Base-by-base conservation (phyloP, 2,888 invertebrate species). In the Plebejus melissa region DNA sequence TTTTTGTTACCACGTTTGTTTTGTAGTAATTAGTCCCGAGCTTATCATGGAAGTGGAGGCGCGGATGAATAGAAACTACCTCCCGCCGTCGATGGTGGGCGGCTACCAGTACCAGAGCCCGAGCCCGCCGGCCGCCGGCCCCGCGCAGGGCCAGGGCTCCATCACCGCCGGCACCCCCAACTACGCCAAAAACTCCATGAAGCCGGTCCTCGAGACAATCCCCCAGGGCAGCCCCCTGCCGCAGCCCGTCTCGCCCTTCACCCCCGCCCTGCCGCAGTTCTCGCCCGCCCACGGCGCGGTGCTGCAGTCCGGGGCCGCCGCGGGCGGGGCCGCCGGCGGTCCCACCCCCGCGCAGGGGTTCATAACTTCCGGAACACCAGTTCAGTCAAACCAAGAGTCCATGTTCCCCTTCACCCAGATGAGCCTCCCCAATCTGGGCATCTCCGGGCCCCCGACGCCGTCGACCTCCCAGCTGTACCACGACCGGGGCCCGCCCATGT, bases 11-110 rank as follows among this genome's bases (percentile, higher is more conserved):
- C 81, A 79, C 65, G 5, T 65, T 32, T 65, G 5, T 65, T 82
- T 83, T 87, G 89, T 95, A 98, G 98, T 97, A 85, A 97, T 98
- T 94, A 97, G 97, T 88, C 97, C 97, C 80, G 97, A 98, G 89
- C 94, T 98, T 90, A 96, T 97, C 82, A 96, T 97, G 95, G 98
- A 98, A 87, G 97, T 98, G 81, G 98, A 98, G 92, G 96, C 96
- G 82, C 95, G 98, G 86, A 98, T 98, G 97, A 96, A 96, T 87
- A 94, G 96, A 81, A 96, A 96, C 84, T 96, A 96, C 88, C 94
- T 97, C 83, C 97, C 97, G 75, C 96, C 97, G 78, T 95, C 96
- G 74, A 94, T 96, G 84, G 95, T 95, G 84, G 90, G 83, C 13
- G 87, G 88, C 83, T 89, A 88, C 80, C 85, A 87, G 83, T 86